Conservation (phyloP, 2,797 vertebrate species). For the Setipinna tenuifilis region DNA sequence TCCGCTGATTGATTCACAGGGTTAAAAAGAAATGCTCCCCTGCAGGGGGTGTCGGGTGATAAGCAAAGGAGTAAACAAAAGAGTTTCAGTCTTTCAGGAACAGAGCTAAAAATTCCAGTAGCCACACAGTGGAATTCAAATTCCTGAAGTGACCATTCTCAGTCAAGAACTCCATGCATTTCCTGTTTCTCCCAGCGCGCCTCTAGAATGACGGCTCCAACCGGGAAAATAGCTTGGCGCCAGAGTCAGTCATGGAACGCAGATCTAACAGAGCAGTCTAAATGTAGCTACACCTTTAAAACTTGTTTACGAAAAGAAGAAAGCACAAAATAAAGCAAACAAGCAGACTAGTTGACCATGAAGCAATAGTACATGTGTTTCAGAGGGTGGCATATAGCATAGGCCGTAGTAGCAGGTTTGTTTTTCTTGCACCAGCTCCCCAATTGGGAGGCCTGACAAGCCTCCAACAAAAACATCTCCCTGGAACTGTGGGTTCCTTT, state of each 20-base stretch:
- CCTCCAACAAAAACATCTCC: conserved; percentile 12
- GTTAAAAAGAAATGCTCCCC: neutral
- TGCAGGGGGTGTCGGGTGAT: neutral
- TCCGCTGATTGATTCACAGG: neutral
- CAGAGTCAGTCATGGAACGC: conserved; percentile 1
- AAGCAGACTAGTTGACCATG: neutral
- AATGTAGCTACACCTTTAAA: neutral
- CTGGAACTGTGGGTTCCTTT: conserved; percentile 20
- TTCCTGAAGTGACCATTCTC: neutral
- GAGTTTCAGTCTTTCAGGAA: neutral
- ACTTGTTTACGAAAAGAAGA: neutral
- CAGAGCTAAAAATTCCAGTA: neutral
- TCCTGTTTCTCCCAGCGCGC: neutral
- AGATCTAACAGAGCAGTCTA: neutral
- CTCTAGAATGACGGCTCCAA: neutral
- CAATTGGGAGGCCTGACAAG: conserved; percentile 1
- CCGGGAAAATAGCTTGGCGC: neutral
- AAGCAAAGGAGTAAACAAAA: neutral
- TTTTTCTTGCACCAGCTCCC: neutral
- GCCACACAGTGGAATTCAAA: conserved; percentile 7
- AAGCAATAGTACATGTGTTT: neutral
- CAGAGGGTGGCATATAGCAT: neutral
- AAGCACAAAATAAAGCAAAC: too few species aligned
- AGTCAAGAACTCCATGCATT: neutral
- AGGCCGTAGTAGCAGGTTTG: neutral